Conservation (phyloP, 1,140 invertebrate species). For the Neodiprion pinetum region DNA sequence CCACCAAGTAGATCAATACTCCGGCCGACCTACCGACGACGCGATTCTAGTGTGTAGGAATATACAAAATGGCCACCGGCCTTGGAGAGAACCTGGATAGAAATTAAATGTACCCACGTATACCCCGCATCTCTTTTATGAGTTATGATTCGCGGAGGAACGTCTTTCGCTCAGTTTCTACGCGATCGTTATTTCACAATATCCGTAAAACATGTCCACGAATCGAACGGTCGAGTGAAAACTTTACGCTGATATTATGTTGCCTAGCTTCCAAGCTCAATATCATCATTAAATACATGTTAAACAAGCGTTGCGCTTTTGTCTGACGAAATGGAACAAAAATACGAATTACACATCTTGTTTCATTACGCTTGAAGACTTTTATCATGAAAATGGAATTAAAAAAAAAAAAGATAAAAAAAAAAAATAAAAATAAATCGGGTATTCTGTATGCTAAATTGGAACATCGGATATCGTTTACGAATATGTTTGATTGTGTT, state of each 20-base stretch:
- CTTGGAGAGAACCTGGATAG: conserved; percentile 5
- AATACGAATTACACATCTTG: no score
- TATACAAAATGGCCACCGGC: conserved; percentile 62
- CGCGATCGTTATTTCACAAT: neutral
- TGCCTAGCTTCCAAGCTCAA: neutral
- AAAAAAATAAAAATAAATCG: neutral
- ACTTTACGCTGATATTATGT: neutral
- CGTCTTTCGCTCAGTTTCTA: neutral
- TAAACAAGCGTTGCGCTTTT: neutral
- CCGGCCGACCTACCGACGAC: conserved; percentile 47
- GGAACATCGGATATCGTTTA: neutral
- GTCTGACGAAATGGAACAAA: neutral
- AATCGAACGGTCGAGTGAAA: neutral
- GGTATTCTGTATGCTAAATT: neutral
- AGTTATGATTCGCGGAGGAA: neutral
- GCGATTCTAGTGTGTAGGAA: conserved; percentile 39
- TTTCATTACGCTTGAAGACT: no score
- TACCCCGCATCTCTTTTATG: neutral
- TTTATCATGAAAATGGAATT: neutral
- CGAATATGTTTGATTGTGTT: neutral
- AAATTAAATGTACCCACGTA: conserved; percentile 13
- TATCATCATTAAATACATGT: neutral
- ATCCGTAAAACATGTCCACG: conserved; percentile 14
- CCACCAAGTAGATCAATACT: conserved; percentile 60
- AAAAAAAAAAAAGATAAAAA: neutral